Evolutionary conservation across 1,140 invertebrate genomes (phyloP), one percentile per base, ranked within the genome.

Genomic region (Drosophila nikananu): DNA sequence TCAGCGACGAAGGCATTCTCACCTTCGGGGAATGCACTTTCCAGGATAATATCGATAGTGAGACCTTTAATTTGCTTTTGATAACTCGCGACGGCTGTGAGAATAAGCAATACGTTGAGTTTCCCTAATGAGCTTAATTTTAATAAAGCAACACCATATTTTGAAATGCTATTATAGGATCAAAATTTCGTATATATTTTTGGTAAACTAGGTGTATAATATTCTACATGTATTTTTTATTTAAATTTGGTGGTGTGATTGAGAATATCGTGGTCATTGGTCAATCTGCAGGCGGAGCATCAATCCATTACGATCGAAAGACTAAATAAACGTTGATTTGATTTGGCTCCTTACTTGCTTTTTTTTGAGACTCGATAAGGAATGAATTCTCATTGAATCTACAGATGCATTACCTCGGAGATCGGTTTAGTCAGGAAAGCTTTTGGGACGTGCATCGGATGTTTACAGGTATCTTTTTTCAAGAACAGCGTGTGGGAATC

Each of bases 251-350:
- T n/a, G n/a, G n/a, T n/a, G n/a, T n/a, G n/a, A n/a, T n/a, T n/a
- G n/a, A n/a, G n/a, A n/a, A n/a, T n/a, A 62, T 78, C 6, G 49
- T 77, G 30, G 68, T 95, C 0, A 93, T 94, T 27, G 95, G 95
- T 5, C 94, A 94, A 52, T 95, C 94, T 5, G 95, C 95, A 13
- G 95, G 95, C 0, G 95, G 93, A 32, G 94, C 94, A 13, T 95
- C 94, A 62, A 94, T 94, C 0, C 94, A 95, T 65, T 95, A n/a
- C n/a, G n/a, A n/a, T n/a, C n/a, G n/a, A 72, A 0, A 37, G 35
- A 23, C 65, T 83, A 0, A 78, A 83, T 10, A 75, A 83, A 25
- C 63, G 74, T n/a, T n/a, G n/a, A n/a, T n/a, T n/a, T n/a, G n/a
- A n/a, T n/a, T n/a, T n/a, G n/a, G n/a, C n/a, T n/a, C n/a, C n/a